Base-by-base conservation (phyloP, 1,140 invertebrate species). In the Ptiloglossa arizonensis region DNA sequence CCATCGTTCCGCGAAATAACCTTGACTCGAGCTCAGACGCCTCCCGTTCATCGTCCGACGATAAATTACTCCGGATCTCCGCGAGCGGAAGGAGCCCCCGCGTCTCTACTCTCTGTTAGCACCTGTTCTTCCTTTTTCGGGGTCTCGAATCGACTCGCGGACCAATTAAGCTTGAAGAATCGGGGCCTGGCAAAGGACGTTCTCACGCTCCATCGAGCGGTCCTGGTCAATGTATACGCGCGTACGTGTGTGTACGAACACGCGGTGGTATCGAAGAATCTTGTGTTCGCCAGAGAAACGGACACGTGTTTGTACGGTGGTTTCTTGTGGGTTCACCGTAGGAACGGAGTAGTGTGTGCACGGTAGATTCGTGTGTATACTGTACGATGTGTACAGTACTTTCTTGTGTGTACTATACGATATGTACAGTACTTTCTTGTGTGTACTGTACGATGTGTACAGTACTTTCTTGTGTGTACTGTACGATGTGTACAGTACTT, bases 131-230 rank as follows among this genome's bases (percentile, higher is more conserved):
- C 70, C 67, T 83, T 80, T 83, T 83, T 71, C 62, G 52, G n/a
- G 35, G n/a, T 44, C 66, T 54, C 69, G 79, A 84, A 84, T 69
- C 76, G 63, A 80, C 68, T 78, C 77, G 44, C 52, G 48, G 59
- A 73, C 59, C 81, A 85, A 85, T 83, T 85, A 85, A 85, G 66
- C 77, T 77, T 74, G 32, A 83, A 79, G 62, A 83, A 83, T 79
- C 68, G 41, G 60, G 62, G 60, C 57, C 62, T 63, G 38, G 46
- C 32, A 83, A 84, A 75, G 66, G 70, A 84, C 69, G 82, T 83
- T 83, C 81, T 83, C 81, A 83, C 82, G 82, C 71, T 83, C 69
- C 56, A 80, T 76, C 81, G 50, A 63, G n/a, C 59, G 57, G 38
- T 9, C 48, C 5, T 8, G n/a, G n/a, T 11, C 48, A 44, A 44